phyloP scores from a whole-genome alignment of 2,113 vertebrate genomes.

The Phocoena phocoena region DNA sequence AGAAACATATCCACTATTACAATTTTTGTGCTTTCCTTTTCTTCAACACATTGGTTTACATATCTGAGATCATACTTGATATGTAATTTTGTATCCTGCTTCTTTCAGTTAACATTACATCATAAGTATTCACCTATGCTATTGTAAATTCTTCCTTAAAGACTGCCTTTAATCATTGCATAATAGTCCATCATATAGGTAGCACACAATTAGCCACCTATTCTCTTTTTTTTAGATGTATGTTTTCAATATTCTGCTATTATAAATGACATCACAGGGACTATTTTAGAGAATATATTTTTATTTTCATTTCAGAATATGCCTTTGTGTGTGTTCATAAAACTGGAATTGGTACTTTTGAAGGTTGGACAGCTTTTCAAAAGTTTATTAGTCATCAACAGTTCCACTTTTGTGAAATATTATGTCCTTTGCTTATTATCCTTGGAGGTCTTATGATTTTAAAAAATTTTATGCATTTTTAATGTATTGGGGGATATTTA shows the following conservation, averaged over 20 bases:
- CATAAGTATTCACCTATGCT: not conserved
- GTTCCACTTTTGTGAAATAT: conserved; percentile 15
- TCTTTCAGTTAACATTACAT: conserved; percentile 27
- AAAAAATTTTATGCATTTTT: conserved; percentile 4
- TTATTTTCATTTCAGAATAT: conserved; percentile 34
- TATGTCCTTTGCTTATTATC: conserved; percentile 2
- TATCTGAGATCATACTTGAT: not conserved
- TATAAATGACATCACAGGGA: not conserved
- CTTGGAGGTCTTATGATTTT: not conserved
- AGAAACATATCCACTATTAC: not conserved
- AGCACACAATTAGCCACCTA: not conserved
- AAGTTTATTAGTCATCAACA: not conserved
- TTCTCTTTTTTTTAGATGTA: not conserved
- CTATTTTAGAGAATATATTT: not conserved
- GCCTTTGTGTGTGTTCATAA: conserved; percentile 12
- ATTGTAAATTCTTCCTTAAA: conserved; percentile 45
- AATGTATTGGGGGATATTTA: not conserved
- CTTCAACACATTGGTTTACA: not conserved
- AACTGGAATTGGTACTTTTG: conserved; percentile 28
- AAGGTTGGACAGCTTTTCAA: conserved; percentile 16
- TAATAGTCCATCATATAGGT: not conserved
- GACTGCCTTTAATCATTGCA: not conserved
- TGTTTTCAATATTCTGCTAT: conserved; percentile 31
- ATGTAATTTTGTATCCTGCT: not conserved
- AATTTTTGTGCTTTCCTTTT: conserved; percentile 5